Conservation (phyloP, 2,797 vertebrate genomes). For the Darevskia mixta region DNA sequence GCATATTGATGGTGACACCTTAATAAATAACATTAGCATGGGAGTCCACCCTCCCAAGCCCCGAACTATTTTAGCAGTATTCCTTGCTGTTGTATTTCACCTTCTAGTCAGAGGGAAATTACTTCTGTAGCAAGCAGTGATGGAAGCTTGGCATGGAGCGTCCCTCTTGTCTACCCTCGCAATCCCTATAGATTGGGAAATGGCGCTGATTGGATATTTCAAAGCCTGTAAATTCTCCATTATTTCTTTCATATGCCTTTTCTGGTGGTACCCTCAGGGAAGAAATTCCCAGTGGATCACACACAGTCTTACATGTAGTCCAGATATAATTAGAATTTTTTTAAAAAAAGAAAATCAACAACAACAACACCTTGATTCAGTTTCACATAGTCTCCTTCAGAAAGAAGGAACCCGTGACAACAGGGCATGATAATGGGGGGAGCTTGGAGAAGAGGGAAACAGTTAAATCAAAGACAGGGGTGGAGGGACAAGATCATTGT, state of each 20-base stretch:
- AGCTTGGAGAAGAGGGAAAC: not conserved
- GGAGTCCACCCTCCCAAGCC: not conserved
- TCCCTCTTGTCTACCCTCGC: not conserved
- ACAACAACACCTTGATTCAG: not conserved
- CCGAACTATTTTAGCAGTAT: not conserved
- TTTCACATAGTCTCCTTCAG: accelerated
- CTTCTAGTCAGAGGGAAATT: slow-evolving; percentile 5
- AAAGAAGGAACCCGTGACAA: not conserved
- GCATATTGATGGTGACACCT: not conserved
- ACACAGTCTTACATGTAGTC: not conserved
- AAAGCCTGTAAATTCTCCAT: not conserved
- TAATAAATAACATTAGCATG: not conserved
- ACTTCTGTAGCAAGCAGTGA: not conserved
- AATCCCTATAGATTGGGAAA: not conserved
- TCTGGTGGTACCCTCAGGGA: too few species aligned
- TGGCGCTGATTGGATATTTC: not conserved
- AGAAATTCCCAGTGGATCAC: not conserved
- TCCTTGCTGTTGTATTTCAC: not conserved
- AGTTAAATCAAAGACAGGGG: not conserved
- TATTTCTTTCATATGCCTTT: not conserved
- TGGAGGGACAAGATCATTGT: not conserved
- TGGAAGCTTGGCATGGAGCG: not conserved
- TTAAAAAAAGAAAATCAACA: too few species aligned
- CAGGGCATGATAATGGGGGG: not conserved
- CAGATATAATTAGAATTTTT: not conserved